Evolutionary conservation across 2,888 invertebrate species (phyloP), one percentile per base, ranked within the genome.

Genomic region (Platycheirus rosarum): DNA sequence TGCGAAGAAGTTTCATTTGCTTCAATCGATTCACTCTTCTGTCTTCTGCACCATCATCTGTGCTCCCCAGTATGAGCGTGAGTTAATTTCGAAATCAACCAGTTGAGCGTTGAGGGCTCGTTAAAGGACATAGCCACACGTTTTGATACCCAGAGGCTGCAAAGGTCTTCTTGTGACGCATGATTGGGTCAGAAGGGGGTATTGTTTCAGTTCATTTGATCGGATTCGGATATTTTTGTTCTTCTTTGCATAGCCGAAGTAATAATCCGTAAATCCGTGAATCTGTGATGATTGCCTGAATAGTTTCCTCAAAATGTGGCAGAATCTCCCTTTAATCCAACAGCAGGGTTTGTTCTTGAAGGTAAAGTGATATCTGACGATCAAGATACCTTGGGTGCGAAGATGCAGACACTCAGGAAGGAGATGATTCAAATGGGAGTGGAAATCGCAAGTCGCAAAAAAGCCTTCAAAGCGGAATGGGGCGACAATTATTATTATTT

Each of bases 281-380:
- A 82, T 82, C 68, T 62, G 82, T 82, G 77, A 82, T 82, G 82
- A 82, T 77, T 82, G 68, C 77, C 51, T 57, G 66, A 55, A 66
- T 76, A 62, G 75, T 66, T 57, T 62, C 40, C 46, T 29, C 62
- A 42, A 18, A 20, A 35, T 60, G 48, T 60, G 46, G 70, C n/a
- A n/a, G 9, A 44, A 57, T 3, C 3, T 44, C 16, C n/a, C 7
- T 6, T 23, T 20, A 2, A n/a, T n/a, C n/a, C n/a, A n/a, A n/a
- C n/a, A n/a, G n/a, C n/a, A 1, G 1, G 4, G 18, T 37, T 35
- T 37, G 49, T 55, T 65, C 44, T 60, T 48, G n/a, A 11, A 40
- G 46, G 60, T n/a, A 46, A 29, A 70, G 51, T 68, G n/a, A n/a
- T 74, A 44, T 68, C 40, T 48, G 49, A 44, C 57, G 53, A 57